Base-by-base conservation (phyloP, 35 echinoderm and acorn worm genomes). In the Apostichopus parvimensis region DNA sequence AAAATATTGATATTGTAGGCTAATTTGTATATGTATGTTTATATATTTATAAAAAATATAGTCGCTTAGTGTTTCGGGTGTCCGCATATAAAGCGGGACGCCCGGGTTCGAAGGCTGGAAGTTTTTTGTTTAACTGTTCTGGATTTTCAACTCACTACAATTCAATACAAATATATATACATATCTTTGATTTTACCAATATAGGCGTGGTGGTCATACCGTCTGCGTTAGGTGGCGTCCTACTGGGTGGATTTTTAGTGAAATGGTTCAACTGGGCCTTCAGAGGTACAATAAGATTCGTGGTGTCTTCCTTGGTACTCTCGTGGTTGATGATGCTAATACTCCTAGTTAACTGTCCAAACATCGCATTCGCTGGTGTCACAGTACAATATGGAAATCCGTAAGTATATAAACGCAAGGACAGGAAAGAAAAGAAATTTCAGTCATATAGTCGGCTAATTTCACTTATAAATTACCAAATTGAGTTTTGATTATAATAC, bases 181-280 rank as follows among this genome's bases (percentile, higher is more conserved):
- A 8, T 13, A 6, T 1, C 1, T 34, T 34, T 34, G 0, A 34
- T 34, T 34, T 34, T 34, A 34, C 28, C 28, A 34, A 3, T 45
- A 45, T 62, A 95, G 94, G 94, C 12, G 5, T 95, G 14, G 88
- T 95, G 14, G 88, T 93, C 1, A 91, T 95, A 28, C 88, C 94
- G 14, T 87, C 85, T 53, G 81, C 88, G 6, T 92, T 96, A 28
- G 64, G 89, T 8, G 95, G 92, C 1, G 88, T 92, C 5, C 79
- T 96, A 10, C 45, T 80, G 11, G 90, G 92, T 68, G 95, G 95
- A 23, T 83, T 52, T 15, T 61, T 94, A 17, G 66, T 96, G 57
- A 96, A 96, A 65, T 78, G 76, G 57, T 87, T 96, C 5, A 88
- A 94, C 70, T 91, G 93, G 59, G 55, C 88, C 6, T 93, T 91